Evolutionary conservation across 2,113 vertebrate genomes (phyloP), one percentile per base, ranked within the genome.

Genomic region (Clinocottus analis): DNA sequence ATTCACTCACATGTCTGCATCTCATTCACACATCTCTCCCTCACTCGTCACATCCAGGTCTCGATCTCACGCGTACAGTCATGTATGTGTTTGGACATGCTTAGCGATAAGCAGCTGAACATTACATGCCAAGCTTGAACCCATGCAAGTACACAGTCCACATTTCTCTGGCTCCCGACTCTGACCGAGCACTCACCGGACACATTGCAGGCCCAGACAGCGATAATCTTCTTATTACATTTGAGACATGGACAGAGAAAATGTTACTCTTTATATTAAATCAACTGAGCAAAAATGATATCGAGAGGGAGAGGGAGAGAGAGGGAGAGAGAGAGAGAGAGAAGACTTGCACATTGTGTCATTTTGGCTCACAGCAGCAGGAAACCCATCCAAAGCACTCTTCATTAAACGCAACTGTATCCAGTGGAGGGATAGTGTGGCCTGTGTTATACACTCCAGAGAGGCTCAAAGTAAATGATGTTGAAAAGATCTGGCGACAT

Each of bases 401-500:
- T 77, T 82, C 47, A 43, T 77, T 80, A 82, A 85, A 84, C 45
- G 56, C 64, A 79, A 73, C 64, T 65, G 79, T 76, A 77, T 82
- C 84, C 61, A 51, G 53, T 13, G 16, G 53, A 68, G 51, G 76
- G 74, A 66, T 66, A 25, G 53, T 31, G 62, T 65, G 31, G 39
- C 72, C 29, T 49, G 53, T 56, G 80, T 83, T 69, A 49, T 29
- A 25, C 77, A 49, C 56, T 66, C 74, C 45, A 39, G 5, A 65
- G 10, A 74, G 75, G 53, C 77, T 78, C 67, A 23, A 63, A 82
- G 82, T 84, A 71, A 72, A 82, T 35, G 61, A 84, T 82, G 66
- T 29, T 83, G 77, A 90, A 89, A 86, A 75, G 84, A 75, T 77
- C 70, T 79, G 80, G 80, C 88, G 51, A 51, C 47, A 4, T 2